Evolutionary conservation across 92 coral and sea anemone genomes (phyloP).

Genomic region (Epizoanthus scotinus): DNA sequence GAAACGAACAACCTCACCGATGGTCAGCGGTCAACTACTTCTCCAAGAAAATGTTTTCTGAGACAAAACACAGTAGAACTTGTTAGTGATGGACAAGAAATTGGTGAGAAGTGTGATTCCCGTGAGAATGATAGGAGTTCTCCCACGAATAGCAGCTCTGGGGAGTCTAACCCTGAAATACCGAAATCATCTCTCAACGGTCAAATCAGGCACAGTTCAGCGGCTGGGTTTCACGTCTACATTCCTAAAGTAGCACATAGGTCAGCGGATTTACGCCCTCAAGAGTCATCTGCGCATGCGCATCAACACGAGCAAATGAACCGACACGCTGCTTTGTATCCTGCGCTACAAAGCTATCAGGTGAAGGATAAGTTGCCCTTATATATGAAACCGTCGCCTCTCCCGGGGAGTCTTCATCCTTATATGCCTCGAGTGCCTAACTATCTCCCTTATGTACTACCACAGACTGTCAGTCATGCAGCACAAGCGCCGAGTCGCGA

Average conservation of each 20-base stretch:
- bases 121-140: neutral
- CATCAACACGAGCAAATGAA: neutral
- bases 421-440: conserved; percentile 48
- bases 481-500: conserved; percentile 50
- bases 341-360: conserved; percentile 12
- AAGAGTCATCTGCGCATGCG: neutral
- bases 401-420: conserved; percentile 49
- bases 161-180: neutral
- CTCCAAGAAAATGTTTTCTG: neutral
- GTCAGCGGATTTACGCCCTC: neutral
- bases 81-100: neutral
- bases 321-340: conserved; percentile 30
- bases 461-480: conserved; percentile 46
- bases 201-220: neutral
- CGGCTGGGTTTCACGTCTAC: neutral
- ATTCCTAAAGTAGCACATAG: neutral
- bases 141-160: neutral
- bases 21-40: neutral
- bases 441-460: conserved; percentile 51
- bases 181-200: neutral
- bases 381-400: conserved; percentile 46
- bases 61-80: neutral
- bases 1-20: neutral
- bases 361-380: conserved; percentile 37
- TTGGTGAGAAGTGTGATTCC: neutral